phyloP scores from a whole-genome alignment of 2,113 vertebrate species.

The Sinocyclocheilus grahami region DNA sequence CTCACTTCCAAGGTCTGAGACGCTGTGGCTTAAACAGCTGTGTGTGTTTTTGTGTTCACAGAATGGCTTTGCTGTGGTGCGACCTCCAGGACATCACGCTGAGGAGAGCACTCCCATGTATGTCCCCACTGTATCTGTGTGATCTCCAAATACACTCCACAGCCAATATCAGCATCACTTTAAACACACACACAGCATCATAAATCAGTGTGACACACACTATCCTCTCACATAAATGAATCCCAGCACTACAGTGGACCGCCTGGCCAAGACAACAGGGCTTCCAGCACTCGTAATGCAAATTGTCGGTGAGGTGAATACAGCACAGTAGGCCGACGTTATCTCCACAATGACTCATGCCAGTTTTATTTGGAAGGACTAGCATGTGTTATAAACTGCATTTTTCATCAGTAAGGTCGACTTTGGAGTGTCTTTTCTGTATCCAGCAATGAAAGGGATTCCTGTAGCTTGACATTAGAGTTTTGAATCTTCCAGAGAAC shows the following conservation, averaged over 20 bases:
- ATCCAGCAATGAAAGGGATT: not conserved
- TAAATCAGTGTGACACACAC: constrained; percentile 31
- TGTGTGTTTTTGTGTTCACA: constrained; percentile 57
- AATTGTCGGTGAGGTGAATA: not conserved
- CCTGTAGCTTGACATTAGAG: not conserved
- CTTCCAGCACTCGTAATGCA: not conserved
- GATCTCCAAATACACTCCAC: not conserved
- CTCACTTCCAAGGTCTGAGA: not conserved
- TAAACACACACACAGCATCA: not conserved
- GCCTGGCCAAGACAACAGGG: constrained; percentile 25
- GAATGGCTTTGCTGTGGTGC: constrained; percentile 90
- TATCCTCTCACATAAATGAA: constrained; percentile 14
- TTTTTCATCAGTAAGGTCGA: not conserved
- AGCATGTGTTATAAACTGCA: not conserved
- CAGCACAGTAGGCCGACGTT: not conserved
- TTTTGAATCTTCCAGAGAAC: not conserved
- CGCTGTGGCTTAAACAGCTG: no score
- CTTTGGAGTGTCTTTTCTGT: not conserved
- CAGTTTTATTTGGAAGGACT: constrained; percentile 21
- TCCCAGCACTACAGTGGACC: constrained; percentile 9
- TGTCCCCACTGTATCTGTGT: constrained; percentile 66
- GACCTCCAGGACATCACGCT: constrained; percentile 79
- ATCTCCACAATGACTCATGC: not conserved
- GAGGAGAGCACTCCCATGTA: constrained; percentile 98
- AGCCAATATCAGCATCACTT: not conserved